Percentiles rank a stretch among this genome's conserved stretches.
These are phyloP conservation scores for Rhabdophis nuchalis DNA, from an alignment of 2,797 vertebrate species.

Conservation along the genomic window DNA sequence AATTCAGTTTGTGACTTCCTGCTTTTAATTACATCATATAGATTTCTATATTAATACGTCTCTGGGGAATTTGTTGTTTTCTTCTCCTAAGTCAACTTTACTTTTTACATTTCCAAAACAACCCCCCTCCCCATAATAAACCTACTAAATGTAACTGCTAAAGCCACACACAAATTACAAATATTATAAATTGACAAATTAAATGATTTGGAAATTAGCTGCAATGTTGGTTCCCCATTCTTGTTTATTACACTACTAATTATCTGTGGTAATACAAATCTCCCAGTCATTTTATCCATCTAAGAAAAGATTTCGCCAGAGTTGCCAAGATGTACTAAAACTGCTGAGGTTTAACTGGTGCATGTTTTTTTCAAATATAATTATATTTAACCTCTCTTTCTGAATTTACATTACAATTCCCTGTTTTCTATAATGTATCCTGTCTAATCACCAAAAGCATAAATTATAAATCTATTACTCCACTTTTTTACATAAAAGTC, in stretches of 20 bases:
- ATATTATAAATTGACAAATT: background rate
- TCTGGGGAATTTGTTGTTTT: background rate
- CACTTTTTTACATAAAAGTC: background rate
- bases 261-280: background rate
- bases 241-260: background rate
- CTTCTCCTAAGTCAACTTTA: background rate
- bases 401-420: too few species aligned
- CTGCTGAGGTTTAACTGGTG: background rate
- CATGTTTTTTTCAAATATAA: too few species aligned
- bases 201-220: background rate
- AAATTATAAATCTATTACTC: too few species aligned
- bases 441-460: too few species aligned
- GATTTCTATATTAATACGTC: background rate
- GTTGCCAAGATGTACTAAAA: background rate
- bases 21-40: slow-evolving; percentile 7
- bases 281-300: background rate
- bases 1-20: background rate
- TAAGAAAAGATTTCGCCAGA: background rate
- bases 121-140: background rate
- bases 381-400: too few species aligned
- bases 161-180: background rate
- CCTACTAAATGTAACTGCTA: background rate
- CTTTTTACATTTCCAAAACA: background rate
- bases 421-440: too few species aligned
- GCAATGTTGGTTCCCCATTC: background rate